Evolutionary conservation across 2,888 invertebrate species (phyloP), one percentile per base, ranked within the genome.

Genomic region (Clunio marinus): DNA sequence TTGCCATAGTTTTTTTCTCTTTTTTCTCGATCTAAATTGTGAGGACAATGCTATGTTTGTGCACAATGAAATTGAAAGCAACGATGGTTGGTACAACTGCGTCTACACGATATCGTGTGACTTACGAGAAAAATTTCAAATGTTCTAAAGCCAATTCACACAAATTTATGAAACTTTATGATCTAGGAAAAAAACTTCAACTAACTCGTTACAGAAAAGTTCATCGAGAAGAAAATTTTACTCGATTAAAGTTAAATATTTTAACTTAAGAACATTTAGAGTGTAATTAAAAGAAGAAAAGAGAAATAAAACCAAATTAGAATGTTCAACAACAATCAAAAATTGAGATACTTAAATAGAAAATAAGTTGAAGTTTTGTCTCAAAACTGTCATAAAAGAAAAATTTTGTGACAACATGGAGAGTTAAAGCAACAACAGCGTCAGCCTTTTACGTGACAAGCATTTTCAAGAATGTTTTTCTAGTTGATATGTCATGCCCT

Each of bases 1-100:
- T 66, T 51, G 66, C 66, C 51, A 65, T 66, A 66, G 66, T 66
- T 66, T 66, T 41, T 62, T 45, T 45, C n/a, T 45, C n/a, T 45
- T 5, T 45, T 13, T n/a, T 8, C n/a, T 41, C 41, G 41, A 41
- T 41, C 41, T 15, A 41, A 10, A 41, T 41, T 41, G 41, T 41
- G 41, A 41, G 10, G 41, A 15, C 41, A 15, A 41, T 41, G 41
- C 41, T 65, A n/a, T n/a, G n/a, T n/a, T n/a, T n/a, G n/a, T n/a
- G n/a, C 17, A 24, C 35, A 66, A 55, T 55, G 55, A 66, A 55
- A 66, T 55, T 15, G 66, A 66, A 66, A 66, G 51, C 32, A 22
- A 27, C 46, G 45, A 15, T 63, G 57, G 4, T 57, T 24, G 22
- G 4, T 15, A 7, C 45, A 7, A 7, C 15, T 3, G 3, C 45